Conservation (phyloP, 2,888 invertebrate genomes). For the Orthosia gracilis region DNA sequence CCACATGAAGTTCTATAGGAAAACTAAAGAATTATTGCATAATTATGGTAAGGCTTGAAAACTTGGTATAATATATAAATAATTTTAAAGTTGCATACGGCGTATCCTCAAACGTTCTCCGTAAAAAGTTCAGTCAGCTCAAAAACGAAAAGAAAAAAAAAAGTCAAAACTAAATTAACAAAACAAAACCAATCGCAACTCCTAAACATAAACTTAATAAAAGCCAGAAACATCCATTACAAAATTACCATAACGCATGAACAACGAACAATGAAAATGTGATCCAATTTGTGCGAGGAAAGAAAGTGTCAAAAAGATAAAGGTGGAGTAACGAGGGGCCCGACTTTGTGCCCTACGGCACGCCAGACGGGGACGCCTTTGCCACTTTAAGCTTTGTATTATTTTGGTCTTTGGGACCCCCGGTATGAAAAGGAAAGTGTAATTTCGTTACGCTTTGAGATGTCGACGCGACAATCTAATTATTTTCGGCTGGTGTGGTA, state of each 20-base stretch:
- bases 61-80: no score
- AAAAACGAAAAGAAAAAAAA: constrained; percentile 32
- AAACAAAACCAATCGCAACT: constrained; percentile 60
- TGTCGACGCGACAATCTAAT: constrained; percentile 90
- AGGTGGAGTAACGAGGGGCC: constrained; percentile 85
- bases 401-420: constrained; percentile 86
- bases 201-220: constrained; percentile 65
- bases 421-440: constrained; percentile 88
- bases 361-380: constrained; percentile 83
- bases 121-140: constrained; percentile 6
- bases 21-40: neutral
- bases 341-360: constrained; percentile 81
- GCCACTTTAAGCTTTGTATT: constrained; percentile 89
- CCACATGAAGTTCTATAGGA: neutral
- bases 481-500: constrained; percentile 83
- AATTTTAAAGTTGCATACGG: no score
- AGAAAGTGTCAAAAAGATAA: constrained; percentile 86
- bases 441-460: constrained; percentile 91
- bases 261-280: constrained; percentile 82
- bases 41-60: neutral
- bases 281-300: constrained; percentile 85
- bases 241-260: constrained; percentile 80
- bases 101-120: neutral
- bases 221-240: constrained; percentile 76
- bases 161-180: constrained; percentile 53